These are phyloP conservation scores for Sebastes diaconus DNA, from an alignment of 2,797 vertebrate species.

Conservation along the genomic window DNA sequence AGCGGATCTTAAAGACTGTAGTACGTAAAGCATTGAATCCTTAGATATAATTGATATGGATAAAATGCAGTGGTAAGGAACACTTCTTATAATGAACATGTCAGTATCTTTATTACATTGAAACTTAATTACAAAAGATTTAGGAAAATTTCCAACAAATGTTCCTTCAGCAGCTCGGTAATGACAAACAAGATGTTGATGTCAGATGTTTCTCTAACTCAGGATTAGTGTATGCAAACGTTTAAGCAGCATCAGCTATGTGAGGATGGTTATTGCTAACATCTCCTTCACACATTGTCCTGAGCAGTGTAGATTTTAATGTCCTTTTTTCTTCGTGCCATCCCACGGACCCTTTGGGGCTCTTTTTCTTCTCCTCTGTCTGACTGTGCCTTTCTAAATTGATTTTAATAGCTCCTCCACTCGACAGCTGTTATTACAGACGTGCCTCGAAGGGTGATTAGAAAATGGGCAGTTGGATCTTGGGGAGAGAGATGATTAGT, in stretches of 20 bases:
- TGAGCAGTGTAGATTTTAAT: constrained; percentile 12
- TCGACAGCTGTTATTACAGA: constrained; percentile 66
- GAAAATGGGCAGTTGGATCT: constrained; percentile 49
- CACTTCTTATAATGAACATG: neutral
- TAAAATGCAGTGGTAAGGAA: neutral
- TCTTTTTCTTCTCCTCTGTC: constrained; percentile 23
- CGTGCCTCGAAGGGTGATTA: constrained; percentile 54
- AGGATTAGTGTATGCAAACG: neutral
- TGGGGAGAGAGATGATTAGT: constrained; percentile 49
- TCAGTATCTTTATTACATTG: neutral
- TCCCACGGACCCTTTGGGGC: neutral
- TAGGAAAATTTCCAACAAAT: neutral
- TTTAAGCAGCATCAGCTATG: neutral
- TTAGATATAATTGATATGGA: neutral
- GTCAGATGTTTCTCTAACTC: neutral
- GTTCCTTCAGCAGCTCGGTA: neutral
- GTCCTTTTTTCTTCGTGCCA: constrained; percentile 21
- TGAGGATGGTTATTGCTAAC: constrained; percentile 18
- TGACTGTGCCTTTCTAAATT: constrained; percentile 46
- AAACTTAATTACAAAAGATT: neutral
- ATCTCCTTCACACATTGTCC: neutral
- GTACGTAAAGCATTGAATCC: neutral
- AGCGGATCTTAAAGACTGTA: neutral
- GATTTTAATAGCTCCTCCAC: constrained; percentile 65
- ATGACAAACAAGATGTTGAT: neutral